Conservation (phyloP, 2,797 vertebrate species). For the Protosalanx chinensis region DNA sequence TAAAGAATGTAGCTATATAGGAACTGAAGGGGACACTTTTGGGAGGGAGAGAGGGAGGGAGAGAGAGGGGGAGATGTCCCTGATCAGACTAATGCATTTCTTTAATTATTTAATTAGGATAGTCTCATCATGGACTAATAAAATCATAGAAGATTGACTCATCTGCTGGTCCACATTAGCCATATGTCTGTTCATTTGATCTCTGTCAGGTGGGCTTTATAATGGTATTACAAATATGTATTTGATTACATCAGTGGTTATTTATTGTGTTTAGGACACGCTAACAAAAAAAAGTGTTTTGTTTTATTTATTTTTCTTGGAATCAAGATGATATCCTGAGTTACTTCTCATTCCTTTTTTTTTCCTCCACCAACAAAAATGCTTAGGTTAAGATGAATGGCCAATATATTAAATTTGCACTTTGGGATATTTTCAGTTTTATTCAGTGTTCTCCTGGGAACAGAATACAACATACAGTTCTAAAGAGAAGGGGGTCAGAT, state of each 20-base stretch:
- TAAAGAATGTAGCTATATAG: neutral
- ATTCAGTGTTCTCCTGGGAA: slow-evolving; percentile 17
- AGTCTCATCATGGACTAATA: neutral
- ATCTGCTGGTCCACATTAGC: slow-evolving; percentile 15
- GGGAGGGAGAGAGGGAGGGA: neutral
- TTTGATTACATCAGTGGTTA: slow-evolving; percentile 17
- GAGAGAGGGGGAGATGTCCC: too few relatives aligned
- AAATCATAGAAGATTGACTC: neutral
- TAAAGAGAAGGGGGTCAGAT: too few relatives aligned
- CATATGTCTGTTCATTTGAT: slow-evolving; percentile 3
- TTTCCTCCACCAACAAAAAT: slow-evolving; percentile 23
- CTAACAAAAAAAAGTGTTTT: slow-evolving; percentile 25
- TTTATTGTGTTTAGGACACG: neutral
- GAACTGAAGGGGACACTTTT: neutral
- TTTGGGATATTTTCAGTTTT: slow-evolving; percentile 35
- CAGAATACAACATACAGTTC: too few relatives aligned
- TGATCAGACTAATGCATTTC: too few relatives aligned
- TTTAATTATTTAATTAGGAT: neutral
- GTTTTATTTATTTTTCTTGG: slow-evolving; percentile 41
- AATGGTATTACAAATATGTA: slow-evolving; percentile 17
- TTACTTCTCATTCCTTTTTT: slow-evolving; percentile 28
- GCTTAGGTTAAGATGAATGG: slow-evolving; percentile 29
- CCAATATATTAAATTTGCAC: slow-evolving; percentile 37
- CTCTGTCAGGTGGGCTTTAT: neutral
- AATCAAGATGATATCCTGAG: neutral